A percentile compares a stretch with the other conserved stretches of the same genome.
phyloP scores from a whole-genome alignment of 2,113 vertebrate species.

The Dolichallabes microphthalmus region DNA sequence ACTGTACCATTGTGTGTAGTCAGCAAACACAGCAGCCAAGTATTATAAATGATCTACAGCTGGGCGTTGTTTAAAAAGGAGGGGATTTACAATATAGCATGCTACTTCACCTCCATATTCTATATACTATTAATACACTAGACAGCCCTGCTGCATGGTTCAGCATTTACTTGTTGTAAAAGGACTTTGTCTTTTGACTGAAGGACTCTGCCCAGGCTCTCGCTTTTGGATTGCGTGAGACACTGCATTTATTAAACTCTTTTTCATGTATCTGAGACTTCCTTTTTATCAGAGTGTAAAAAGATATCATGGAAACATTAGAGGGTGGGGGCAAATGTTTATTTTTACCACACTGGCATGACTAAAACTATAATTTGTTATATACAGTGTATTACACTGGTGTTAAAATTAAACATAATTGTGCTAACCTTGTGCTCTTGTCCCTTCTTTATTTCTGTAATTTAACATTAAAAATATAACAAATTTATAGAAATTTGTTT shows the following conservation, averaged over 20 bases:
- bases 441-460: slow-evolving; percentile 1
- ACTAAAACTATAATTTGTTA: slow-evolving; percentile 54
- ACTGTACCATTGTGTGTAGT: background rate
- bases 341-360: slow-evolving; percentile 60
- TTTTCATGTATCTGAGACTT: slow-evolving; percentile 57
- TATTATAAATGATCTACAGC: slow-evolving; percentile 13
- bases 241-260: slow-evolving; percentile 46
- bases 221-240: slow-evolving; percentile 46
- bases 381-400: slow-evolving; percentile 55
- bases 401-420: slow-evolving; percentile 54
- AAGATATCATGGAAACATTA: slow-evolving; percentile 44
- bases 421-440: slow-evolving; percentile 38
- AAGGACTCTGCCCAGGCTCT: slow-evolving; percentile 41
- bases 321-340: slow-evolving; percentile 50
- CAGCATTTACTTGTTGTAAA: slow-evolving; percentile 25
- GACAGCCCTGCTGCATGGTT: slow-evolving; percentile 24
- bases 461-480: background rate
- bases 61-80: slow-evolving; percentile 6
- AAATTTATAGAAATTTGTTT: background rate
- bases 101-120: slow-evolving; percentile 6
- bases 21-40: slow-evolving; percentile 22
- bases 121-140: slow-evolving; percentile 27
- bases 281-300: slow-evolving; percentile 53
- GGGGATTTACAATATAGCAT: slow-evolving; percentile 8
- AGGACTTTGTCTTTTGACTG: slow-evolving; percentile 33